Conservation (phyloP, 2,113 vertebrate genomes). For the Litocranius walleri region DNA sequence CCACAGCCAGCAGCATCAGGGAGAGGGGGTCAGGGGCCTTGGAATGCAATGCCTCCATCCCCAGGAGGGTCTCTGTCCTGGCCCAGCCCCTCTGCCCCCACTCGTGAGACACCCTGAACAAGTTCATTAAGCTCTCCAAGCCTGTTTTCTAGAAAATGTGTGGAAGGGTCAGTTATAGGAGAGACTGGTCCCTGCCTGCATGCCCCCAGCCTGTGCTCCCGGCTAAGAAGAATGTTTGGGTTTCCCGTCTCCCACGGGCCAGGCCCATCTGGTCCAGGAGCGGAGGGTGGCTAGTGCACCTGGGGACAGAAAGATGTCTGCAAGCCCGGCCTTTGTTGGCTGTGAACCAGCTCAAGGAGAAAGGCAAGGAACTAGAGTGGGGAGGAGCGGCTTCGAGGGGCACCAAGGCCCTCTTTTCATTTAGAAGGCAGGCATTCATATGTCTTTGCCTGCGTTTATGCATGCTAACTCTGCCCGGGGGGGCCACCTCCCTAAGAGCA, state of each 20-base stretch:
- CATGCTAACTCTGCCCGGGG: not conserved
- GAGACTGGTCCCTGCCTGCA: not conserved
- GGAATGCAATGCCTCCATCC: accelerated
- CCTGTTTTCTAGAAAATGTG: not conserved
- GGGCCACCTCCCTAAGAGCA: not conserved
- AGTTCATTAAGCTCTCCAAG: not conserved
- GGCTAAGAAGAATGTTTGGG: not conserved
- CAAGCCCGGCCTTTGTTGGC: not conserved
- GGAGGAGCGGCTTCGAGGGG: not conserved
- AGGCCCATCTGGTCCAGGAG: not conserved
- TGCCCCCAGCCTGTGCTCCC: not conserved
- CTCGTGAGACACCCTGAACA: not conserved
- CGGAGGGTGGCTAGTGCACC: not conserved
- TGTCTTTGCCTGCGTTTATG: not conserved
- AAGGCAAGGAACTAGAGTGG: not conserved
- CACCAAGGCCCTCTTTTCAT: not conserved
- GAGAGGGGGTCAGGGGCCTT: not conserved
- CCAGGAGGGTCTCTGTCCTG: not conserved
- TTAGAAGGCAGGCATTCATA: not conserved
- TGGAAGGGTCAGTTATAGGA: not conserved
- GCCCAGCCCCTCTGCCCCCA: no score
- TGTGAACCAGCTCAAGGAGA: not conserved
- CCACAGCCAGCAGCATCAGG: not conserved
- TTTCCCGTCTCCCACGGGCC: no score
- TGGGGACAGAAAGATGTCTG: not conserved